phyloP scores from a whole-genome alignment of 2,888 invertebrate genomes.

The Falcaria lacertinaria region DNA sequence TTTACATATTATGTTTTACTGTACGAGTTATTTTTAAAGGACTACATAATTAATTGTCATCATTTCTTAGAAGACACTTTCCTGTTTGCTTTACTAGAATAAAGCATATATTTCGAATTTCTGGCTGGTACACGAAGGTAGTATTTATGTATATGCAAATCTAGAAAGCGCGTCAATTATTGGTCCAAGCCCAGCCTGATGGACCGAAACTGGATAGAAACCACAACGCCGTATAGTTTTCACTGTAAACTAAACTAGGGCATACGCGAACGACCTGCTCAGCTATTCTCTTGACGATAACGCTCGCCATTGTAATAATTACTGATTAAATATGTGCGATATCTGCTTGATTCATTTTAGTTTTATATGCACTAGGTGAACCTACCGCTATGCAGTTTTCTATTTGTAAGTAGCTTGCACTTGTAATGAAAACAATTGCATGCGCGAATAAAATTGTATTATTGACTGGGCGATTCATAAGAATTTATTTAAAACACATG shows the following conservation, averaged over 20 bases:
- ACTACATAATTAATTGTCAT: background rate
- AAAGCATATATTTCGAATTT: background rate
- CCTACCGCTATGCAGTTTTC: background rate
- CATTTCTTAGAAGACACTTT: background rate
- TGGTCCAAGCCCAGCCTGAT: conserved; percentile 48
- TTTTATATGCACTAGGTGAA: background rate
- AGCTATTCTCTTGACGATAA: conserved; percentile 53
- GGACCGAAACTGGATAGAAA: conserved; percentile 70
- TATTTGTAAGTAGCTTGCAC: background rate
- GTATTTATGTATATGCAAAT: no score
- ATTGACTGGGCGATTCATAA: no score
- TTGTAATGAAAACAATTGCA: no score
- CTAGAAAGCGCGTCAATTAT: conserved; percentile 59
- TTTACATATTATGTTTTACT: no score
- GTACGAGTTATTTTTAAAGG: no score
- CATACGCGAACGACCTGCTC: conserved; percentile 58
- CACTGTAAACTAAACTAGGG: conserved; percentile 69
- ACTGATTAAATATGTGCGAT: conserved; percentile 14
- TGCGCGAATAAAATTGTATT: no score
- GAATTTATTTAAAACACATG: no score
- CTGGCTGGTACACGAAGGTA: no score
- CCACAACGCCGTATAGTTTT: conserved; percentile 63
- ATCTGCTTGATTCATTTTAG: background rate
- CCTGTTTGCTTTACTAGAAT: background rate
- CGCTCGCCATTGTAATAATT: conserved; percentile 34